These are phyloP conservation scores for Rhodeus uyekii DNA, from an alignment of 2,797 vertebrate genomes.

Conservation along the genomic window DNA sequence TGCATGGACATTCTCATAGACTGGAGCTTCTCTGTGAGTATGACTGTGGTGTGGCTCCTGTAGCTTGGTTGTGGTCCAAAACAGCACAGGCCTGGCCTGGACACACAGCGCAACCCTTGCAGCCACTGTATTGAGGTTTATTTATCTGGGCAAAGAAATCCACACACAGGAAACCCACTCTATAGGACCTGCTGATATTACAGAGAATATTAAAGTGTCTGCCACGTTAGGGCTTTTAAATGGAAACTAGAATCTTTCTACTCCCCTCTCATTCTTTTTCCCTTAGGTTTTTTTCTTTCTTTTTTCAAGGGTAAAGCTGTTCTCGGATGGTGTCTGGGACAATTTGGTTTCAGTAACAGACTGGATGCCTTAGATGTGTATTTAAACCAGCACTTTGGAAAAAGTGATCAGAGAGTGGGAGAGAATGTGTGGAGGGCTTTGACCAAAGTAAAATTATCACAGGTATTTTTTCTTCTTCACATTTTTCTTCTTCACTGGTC, in stretches of 20 bases:
- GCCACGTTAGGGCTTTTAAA: constrained; percentile 66
- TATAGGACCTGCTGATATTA: constrained; percentile 73
- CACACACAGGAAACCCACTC: constrained; percentile 71
- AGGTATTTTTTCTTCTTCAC: constrained; percentile 49
- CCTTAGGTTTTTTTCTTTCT: constrained; percentile 20
- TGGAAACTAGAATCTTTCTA: constrained; percentile 70
- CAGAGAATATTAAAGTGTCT: constrained; percentile 71
- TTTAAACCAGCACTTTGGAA: constrained; percentile 29
- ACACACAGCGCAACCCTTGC: constrained; percentile 58
- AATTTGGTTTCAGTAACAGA: constrained; percentile 41
- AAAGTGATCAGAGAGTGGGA: constrained; percentile 47
- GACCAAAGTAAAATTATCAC: constrained; percentile 4
- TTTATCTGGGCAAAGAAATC: constrained; percentile 74
- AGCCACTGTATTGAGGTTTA: constrained; percentile 73
- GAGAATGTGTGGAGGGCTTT: constrained; percentile 25
- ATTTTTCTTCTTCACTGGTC: constrained; percentile 47
- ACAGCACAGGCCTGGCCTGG: constrained; percentile 64
- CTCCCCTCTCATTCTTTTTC: constrained; percentile 46
- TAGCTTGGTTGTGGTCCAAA: constrained; percentile 74
- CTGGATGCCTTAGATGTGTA: constrained; percentile 41
- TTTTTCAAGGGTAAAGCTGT: constrained; percentile 46
- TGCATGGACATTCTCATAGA: neutral
- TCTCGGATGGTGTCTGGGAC: constrained; percentile 45
- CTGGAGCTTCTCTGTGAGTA: constrained; percentile 62
- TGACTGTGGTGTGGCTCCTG: constrained; percentile 73